Evolutionary conservation across 2,888 invertebrate genomes (phyloP).

Genomic region (Ichneumoninae sp.): DNA sequence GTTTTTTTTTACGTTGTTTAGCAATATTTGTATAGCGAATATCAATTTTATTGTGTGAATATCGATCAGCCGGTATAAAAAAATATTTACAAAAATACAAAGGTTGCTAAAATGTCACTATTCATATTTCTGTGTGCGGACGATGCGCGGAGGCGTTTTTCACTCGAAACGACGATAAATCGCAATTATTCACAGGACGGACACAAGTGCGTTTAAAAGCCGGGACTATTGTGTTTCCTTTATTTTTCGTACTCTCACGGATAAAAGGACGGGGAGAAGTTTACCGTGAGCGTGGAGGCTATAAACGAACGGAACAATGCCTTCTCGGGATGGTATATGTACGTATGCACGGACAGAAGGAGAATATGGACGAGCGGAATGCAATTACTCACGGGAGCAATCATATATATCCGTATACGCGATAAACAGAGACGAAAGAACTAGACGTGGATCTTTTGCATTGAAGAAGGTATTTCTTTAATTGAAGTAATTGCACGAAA

Average conservation of each 20-base stretch:
- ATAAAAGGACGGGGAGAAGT: conserved; percentile 38
- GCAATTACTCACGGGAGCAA: conserved; percentile 66
- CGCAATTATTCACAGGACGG: conserved; percentile 29
- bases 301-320: conserved; percentile 60
- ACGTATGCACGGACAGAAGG: conserved; percentile 41
- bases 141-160: not conserved
- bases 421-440: conserved; percentile 43
- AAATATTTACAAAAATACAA: no score
- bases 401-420: conserved; percentile 64
- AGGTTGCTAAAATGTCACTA: no score
- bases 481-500: conserved; percentile 75
- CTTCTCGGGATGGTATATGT: conserved; percentile 35
- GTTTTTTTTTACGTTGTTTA: no score
- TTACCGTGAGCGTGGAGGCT: conserved; percentile 21
- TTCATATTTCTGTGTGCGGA: no score
- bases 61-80: no score
- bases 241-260: conserved; percentile 60
- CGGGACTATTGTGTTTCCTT: conserved; percentile 48
- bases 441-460: conserved; percentile 63
- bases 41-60: no score
- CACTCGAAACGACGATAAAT: not conserved
- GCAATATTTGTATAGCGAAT: no score
- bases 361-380: conserved; percentile 67
- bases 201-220: conserved; percentile 1
- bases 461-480: conserved; percentile 72